Evolutionary conservation across 1,140 invertebrate species (phyloP).

Genomic region (Agrypnia vestita): DNA sequence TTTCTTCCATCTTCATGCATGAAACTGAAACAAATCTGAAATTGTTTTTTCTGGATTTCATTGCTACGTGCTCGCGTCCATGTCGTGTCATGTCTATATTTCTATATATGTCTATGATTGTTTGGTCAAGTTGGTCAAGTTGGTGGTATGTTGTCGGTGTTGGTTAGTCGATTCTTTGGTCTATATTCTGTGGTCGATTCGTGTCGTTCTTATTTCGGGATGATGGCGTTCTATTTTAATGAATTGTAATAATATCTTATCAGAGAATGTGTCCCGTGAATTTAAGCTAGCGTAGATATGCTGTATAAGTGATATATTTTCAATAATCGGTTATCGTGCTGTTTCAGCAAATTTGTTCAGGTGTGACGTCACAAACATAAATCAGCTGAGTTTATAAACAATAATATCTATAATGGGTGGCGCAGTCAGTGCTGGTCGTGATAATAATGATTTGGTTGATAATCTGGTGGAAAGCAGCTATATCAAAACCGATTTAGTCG

Average conservation of each 20-base stretch:
- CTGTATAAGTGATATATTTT: neutral
- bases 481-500: conserved; percentile 81
- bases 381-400: conserved; percentile 49
- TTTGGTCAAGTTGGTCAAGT: too few species aligned
- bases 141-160: neutral
- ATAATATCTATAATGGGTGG: conserved; percentile 80
- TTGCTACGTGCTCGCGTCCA: too few species aligned
- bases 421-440: conserved; percentile 84
- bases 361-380: conserved; percentile 47
- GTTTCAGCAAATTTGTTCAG: neutral
- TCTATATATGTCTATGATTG: neutral
- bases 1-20: too few species aligned
- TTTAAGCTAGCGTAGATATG: neutral
- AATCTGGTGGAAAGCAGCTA: conserved; percentile 85
- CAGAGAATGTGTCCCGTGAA: neutral
- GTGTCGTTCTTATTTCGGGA: neutral
- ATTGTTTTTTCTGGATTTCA: too few species aligned
- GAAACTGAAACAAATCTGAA: too few species aligned
- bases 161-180: too few species aligned
- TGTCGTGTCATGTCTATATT: too few species aligned
- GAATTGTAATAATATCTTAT: conserved; percentile 12
- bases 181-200: too few species aligned
- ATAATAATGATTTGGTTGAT: conserved; percentile 91
- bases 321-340: neutral
- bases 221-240: conserved; percentile 30